Conservation (phyloP, 2,113 vertebrate species). For the Mobula birostris region DNA sequence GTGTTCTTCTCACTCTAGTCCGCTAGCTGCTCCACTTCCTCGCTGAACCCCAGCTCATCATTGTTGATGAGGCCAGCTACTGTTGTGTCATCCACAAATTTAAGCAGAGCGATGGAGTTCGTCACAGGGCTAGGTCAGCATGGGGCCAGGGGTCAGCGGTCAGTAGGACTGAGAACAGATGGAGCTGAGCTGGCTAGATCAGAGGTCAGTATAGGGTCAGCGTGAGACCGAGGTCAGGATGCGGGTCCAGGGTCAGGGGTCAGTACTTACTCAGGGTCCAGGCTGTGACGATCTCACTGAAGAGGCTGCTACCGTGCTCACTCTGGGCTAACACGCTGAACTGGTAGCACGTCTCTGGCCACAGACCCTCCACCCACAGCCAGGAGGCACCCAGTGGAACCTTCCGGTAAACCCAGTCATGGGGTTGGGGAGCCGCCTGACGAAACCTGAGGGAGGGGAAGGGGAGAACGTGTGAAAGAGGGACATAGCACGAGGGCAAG, state of each 20-base stretch:
- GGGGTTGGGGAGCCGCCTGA: conserved; percentile 66
- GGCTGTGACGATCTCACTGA: conserved; percentile 81
- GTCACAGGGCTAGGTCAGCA: no score
- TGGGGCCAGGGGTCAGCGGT: no score
- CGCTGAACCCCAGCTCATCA: no score
- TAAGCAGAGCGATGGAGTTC: no score
- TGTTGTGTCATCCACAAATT: no score
- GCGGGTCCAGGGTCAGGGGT: no score
- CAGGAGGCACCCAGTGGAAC: conserved; percentile 68
- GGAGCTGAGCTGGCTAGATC: no score
- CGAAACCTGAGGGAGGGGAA: conserved; percentile 60
- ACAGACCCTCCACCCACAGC: conserved; percentile 74
- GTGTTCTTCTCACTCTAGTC: no score
- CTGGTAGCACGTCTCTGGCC: conserved; percentile 73
- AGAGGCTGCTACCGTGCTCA: conserved; percentile 89
- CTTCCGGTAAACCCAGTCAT: conserved; percentile 80
- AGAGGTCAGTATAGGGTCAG: background rate
- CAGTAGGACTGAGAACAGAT: no score
- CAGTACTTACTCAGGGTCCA: conserved; percentile 68
- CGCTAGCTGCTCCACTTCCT: no score
- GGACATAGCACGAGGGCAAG: background rate
- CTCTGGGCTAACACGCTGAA: conserved; percentile 92
- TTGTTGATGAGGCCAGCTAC: no score
- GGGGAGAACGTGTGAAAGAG: background rate
- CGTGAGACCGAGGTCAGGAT: no score